These are phyloP conservation scores for Tricholauxania praeusta DNA, from an alignment of 2,888 invertebrate species.

Conservation along the genomic window DNA sequence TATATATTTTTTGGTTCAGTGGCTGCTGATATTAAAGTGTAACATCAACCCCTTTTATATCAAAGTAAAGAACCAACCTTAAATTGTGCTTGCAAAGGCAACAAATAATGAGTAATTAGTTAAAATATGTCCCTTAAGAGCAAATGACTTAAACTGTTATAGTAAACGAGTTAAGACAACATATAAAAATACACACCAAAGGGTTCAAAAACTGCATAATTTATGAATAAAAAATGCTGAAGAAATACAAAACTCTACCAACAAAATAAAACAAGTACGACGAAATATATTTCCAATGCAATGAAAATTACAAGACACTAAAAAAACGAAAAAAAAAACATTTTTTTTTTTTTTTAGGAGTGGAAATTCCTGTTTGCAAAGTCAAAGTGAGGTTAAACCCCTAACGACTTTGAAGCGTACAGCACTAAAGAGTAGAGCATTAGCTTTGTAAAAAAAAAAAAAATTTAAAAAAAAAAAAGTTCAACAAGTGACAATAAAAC, in stretches of 20 bases:
- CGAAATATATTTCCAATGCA: slow-evolving; percentile 24
- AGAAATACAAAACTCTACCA: neutral
- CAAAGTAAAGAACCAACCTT: too few species aligned
- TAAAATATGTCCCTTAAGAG: too few species aligned
- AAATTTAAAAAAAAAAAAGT: slow-evolving; percentile 36
- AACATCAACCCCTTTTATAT: too few species aligned
- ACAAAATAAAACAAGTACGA: slow-evolving; percentile 8
- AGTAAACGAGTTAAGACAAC: too few species aligned
- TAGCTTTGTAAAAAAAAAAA: slow-evolving; percentile 1
- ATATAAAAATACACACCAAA: too few species aligned
- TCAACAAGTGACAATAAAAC: slow-evolving; percentile 10
- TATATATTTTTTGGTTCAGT: too few species aligned
- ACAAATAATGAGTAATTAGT: too few species aligned
- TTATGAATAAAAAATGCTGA: neutral
- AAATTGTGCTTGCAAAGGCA: too few species aligned
- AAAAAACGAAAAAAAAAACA: slow-evolving; percentile 19
- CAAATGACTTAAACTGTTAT: too few species aligned
- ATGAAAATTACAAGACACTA: neutral
- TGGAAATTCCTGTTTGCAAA: slow-evolving; percentile 65
- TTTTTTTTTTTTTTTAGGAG: slow-evolving; percentile 56
- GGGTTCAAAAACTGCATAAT: too few species aligned
- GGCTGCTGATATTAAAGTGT: too few species aligned
- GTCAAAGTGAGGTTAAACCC: slow-evolving; percentile 12
- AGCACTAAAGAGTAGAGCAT: neutral
- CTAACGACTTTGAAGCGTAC: too few species aligned